These are phyloP conservation scores for Sebastes diaconus DNA, from an alignment of 2,797 vertebrate genomes.

Conservation along the genomic window DNA sequence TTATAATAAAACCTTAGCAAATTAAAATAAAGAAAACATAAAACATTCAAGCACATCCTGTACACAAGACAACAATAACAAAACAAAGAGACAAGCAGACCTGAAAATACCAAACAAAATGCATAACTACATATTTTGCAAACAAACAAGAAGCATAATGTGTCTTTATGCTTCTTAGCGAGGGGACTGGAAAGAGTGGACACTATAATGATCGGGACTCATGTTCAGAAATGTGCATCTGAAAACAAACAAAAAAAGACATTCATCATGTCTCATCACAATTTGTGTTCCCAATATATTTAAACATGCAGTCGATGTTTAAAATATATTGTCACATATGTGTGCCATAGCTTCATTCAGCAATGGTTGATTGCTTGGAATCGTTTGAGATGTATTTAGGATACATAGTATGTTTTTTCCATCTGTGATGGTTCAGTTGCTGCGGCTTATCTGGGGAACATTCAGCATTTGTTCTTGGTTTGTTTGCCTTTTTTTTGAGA, in stretches of 20 bases:
- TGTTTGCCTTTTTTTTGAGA: constrained; percentile 72
- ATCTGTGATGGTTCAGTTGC: constrained; percentile 89
- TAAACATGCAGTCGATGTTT: constrained; percentile 81
- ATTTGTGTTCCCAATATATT: constrained; percentile 84
- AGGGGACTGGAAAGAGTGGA: constrained; percentile 58
- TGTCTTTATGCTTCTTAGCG: constrained; percentile 67
- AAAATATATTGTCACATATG: constrained; percentile 84
- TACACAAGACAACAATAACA: constrained; percentile 22
- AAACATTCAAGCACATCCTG: constrained; percentile 17
- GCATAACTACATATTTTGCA: constrained; percentile 45
- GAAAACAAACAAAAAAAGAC: constrained; percentile 68
- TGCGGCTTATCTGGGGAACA: constrained; percentile 80
- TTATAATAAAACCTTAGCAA: neutral
- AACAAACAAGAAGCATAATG: constrained; percentile 80
- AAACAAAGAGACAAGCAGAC: constrained; percentile 47
- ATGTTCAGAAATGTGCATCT: constrained; percentile 78
- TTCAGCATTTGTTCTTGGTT: constrained; percentile 74
- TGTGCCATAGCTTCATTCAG: constrained; percentile 72
- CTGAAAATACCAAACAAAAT: constrained; percentile 40
- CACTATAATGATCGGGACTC: constrained; percentile 63
- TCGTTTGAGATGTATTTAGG: constrained; percentile 78
- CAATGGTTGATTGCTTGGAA: constrained; percentile 72
- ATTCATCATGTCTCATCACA: constrained; percentile 68
- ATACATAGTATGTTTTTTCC: constrained; percentile 86
- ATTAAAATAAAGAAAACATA: constrained; percentile 9